phyloP scores from a whole-genome alignment of 2,113 vertebrate species.

The Phalacrocorax carbo region DNA sequence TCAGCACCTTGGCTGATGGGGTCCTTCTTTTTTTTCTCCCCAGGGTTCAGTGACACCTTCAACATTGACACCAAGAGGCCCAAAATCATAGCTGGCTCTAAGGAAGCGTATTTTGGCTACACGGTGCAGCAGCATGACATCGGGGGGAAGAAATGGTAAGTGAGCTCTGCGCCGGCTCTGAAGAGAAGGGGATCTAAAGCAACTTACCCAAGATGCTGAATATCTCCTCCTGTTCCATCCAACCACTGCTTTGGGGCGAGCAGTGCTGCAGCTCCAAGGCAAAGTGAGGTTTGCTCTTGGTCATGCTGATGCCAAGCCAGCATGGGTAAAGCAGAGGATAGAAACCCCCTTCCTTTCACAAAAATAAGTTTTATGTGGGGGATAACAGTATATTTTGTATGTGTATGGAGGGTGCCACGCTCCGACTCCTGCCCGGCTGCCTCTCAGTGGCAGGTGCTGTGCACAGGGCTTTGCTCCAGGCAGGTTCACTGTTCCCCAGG shows the following conservation, averaged over 20 bases:
- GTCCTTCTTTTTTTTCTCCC: not conserved
- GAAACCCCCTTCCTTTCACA: not conserved
- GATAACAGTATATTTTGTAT: rapidly evolving
- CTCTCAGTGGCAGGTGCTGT: not conserved
- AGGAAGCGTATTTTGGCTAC: conserved; percentile 92
- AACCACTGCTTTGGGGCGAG: rapidly evolving
- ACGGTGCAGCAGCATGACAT: conserved; percentile 94
- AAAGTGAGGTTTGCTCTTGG: not conserved
- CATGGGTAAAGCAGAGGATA: rapidly evolving
- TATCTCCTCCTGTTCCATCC: not conserved
- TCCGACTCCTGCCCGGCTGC: not conserved
- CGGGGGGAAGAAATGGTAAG: conserved; percentile 91
- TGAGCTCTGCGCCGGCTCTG: not conserved
- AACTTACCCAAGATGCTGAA: rapidly evolving
- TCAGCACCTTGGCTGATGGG: not conserved
- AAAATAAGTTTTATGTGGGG: rapidly evolving
- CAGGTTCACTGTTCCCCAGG: rapidly evolving
- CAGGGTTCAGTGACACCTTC: conserved; percentile 84
- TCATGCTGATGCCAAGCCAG: not conserved
- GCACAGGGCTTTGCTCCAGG: not conserved
- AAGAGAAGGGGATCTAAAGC: rapidly evolving
- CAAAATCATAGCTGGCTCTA: conserved; percentile 86
- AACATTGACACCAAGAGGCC: conserved; percentile 89
- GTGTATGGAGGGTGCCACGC: not conserved
- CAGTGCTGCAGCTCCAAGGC: not conserved